These are phyloP conservation scores for Ormyrus pomaceus DNA, from an alignment of 2,888 invertebrate species.

Conservation along the genomic window DNA sequence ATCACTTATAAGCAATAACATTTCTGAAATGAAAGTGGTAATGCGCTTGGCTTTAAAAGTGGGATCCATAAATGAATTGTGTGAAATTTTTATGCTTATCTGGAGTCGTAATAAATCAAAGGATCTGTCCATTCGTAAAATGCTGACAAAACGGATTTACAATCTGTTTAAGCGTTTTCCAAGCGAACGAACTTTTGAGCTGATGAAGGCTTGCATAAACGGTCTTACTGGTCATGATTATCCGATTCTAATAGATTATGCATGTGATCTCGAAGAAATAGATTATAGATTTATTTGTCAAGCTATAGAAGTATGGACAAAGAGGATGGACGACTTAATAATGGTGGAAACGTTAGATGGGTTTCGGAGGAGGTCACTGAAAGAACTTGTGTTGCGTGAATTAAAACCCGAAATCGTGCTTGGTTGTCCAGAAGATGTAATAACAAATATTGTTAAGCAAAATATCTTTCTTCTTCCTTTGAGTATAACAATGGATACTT, in stretches of 20 bases:
- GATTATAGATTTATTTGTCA: background rate
- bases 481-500: background rate
- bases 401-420: too few relatives aligned
- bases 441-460: constrained; percentile 14
- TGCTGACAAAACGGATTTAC: constrained; percentile 57
- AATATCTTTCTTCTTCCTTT: background rate
- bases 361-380: background rate
- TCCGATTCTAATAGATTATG: background rate
- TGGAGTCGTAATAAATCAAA: constrained; percentile 58
- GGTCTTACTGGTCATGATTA: background rate
- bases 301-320: background rate
- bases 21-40: constrained; percentile 68
- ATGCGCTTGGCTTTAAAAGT: constrained; percentile 64
- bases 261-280: background rate
- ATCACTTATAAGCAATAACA: constrained; percentile 54
- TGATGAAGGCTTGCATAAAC: constrained; percentile 26
- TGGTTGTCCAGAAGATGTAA: constrained; percentile 14
- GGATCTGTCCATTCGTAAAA: constrained; percentile 63
- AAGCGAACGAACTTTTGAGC: background rate
- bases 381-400: too few relatives aligned
- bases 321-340: background rate
- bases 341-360: background rate
- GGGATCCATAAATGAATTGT: constrained; percentile 54
- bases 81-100: constrained; percentile 50
- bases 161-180: constrained; percentile 10